Base-by-base conservation (phyloP, 1,140 invertebrate species). In the Meloidogyne floridensis region DNA sequence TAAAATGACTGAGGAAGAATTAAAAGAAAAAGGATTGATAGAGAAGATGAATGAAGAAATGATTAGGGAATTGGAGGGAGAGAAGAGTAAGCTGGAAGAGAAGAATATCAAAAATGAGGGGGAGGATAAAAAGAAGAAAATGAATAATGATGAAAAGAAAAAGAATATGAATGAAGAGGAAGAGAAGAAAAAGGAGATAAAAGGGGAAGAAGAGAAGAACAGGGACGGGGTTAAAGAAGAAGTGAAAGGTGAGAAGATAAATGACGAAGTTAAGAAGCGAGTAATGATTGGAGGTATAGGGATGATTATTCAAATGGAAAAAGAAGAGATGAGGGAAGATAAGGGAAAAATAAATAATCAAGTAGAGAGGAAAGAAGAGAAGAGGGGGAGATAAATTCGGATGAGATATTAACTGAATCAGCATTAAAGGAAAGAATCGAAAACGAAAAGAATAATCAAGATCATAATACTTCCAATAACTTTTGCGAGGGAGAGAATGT, bases 401-500 rank as follows among this genome's bases (percentile, higher is more conserved):
- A 20, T 8, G 70, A 71, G 8, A 71, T 47, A 47, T 47, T 47
- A 47, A 47, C 3, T 8, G 47, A 47, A 47, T 6, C 47, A 47
- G 47, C 47, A 47, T 47, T 47, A 47, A 8, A 47, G 47, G 47
- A 47, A 8, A 47, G 7, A 47, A 7, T 47, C 7, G 7, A 47
- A 0, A 47, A n/a, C 2, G 11, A 10, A 54, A n/a, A 32, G 32
- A 32, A 32, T 32, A 32, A 32, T 32, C 32, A 32, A 32, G 32
- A 32, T 2, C 32, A 32, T 32, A 32, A 65, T 5, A 18, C 13
- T 59, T 59, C 5, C 13, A 59, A 2, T 65, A 65, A 6, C 3
- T 65, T 65, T 65, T 65, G 59, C n/a, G 59, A 65, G 8, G 59
- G 59, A 65, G 59, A 65, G n/a, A 65, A 65, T 65, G 59, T 65